These are phyloP conservation scores for Nomada hirtipes DNA, from an alignment of 2,888 invertebrate species.

Conservation along the genomic window DNA sequence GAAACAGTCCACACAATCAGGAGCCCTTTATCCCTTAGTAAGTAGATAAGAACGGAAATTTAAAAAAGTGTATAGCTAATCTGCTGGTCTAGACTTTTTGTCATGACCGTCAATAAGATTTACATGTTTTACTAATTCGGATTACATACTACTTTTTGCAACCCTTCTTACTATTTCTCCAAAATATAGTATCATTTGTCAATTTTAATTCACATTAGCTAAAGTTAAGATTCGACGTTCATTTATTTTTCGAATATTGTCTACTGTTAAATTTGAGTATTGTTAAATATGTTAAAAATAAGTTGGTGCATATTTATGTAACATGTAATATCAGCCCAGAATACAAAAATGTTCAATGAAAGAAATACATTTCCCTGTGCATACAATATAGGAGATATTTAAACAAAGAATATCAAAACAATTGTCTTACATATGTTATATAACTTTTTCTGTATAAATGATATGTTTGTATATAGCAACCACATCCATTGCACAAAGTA, in stretches of 20 bases:
- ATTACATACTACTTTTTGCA: neutral
- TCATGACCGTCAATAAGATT: neutral
- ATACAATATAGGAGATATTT: neutral
- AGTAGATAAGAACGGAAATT: conserved; percentile 48
- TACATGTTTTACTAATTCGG: neutral
- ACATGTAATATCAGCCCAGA: neutral
- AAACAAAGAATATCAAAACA: neutral
- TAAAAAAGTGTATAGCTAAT: neutral
- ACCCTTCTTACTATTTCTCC: no score
- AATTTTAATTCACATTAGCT: no score
- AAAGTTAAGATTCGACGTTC: neutral
- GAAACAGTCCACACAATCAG: conserved; percentile 55
- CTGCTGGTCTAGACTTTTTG: neutral
- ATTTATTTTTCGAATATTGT: neutral
- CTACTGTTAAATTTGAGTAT: neutral
- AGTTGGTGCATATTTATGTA: conserved; percentile 26
- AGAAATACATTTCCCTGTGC: neutral
- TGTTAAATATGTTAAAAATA: neutral
- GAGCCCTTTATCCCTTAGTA: conserved; percentile 71
- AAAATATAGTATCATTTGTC: no score
- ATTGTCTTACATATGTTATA: neutral
- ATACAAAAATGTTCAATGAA: neutral
- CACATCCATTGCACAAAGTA: conserved; percentile 66
- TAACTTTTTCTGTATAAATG: neutral
- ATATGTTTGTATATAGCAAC: conserved; percentile 55